A percentile compares a stretch with the other conserved stretches of the same genome.
phyloP scores from a whole-genome alignment of 2,113 vertebrate species.

The Amphiprion percula region DNA sequence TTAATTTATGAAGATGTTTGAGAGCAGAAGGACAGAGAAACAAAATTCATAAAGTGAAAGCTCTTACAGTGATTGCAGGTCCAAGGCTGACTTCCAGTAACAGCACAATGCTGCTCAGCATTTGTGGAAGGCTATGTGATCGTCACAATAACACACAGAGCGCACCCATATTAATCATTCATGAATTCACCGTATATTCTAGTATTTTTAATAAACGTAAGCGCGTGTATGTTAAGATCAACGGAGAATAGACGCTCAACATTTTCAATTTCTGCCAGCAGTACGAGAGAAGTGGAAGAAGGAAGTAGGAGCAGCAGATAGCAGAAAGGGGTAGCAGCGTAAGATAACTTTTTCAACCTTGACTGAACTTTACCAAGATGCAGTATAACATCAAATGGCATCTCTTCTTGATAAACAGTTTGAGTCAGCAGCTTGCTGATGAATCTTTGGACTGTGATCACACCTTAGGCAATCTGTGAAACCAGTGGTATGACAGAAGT shows the following conservation, averaged over 20 bases:
- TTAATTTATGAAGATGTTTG: not conserved
- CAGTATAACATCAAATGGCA: not conserved
- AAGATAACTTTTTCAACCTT: not conserved
- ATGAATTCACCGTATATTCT: not conserved
- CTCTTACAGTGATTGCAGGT: not conserved
- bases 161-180: not conserved
- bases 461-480: not conserved
- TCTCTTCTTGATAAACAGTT: not conserved
- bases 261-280: not conserved
- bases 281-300: not conserved
- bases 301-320: too few species aligned
- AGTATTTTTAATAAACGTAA: not conserved
- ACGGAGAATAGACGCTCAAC: not conserved
- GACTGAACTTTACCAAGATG: not conserved
- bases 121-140: not conserved
- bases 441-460: conserved; percentile 17
- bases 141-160: not conserved
- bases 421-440: conserved; percentile 19
- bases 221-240: not conserved
- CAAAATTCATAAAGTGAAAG: not conserved
- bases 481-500: not conserved
- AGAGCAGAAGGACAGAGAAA: not conserved
- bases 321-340: not conserved
- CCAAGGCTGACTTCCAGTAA: not conserved
- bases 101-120: not conserved